A percentile compares a stretch with the other conserved stretches of the same genome.
phyloP scores from a whole-genome alignment of 1,140 invertebrate species.

The Oreohelix idahoensis region DNA sequence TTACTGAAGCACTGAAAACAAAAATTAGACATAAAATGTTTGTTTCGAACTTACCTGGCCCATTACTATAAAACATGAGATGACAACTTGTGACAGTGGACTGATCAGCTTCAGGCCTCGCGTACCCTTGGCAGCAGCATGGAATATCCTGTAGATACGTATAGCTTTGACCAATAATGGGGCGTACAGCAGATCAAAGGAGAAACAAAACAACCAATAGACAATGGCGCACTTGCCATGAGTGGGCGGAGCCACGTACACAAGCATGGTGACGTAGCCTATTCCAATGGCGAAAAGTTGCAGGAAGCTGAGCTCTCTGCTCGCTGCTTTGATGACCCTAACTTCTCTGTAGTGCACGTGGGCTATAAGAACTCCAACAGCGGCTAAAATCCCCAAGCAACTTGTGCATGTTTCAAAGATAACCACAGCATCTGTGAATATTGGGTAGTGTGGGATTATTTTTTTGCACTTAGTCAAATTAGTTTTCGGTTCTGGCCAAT shows the following conservation, averaged over 20 bases:
- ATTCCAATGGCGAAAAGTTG: constrained; percentile 88
- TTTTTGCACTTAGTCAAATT: constrained; percentile 75
- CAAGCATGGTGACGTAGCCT: constrained; percentile 91
- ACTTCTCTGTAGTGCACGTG: constrained; percentile 87
- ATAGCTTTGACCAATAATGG: constrained; percentile 76
- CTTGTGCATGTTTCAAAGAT: constrained; percentile 74
- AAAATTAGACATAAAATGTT: too few species aligned
- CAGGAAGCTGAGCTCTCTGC: constrained; percentile 90
- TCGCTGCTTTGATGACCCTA: constrained; percentile 90
- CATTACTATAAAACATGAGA: constrained; percentile 21
- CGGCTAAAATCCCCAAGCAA: constrained; percentile 72
- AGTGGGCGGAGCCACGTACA: constrained; percentile 81
- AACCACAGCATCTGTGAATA: constrained; percentile 61
- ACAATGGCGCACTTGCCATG: constrained; percentile 72
- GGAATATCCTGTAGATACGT: constrained; percentile 23
- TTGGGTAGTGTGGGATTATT: constrained; percentile 46
- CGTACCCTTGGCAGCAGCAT: neutral
- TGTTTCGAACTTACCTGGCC: constrained; percentile 31
- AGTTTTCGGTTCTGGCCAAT: constrained; percentile 69
- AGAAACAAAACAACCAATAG: constrained; percentile 83
- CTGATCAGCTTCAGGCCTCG: constrained; percentile 2
- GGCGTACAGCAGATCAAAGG: constrained; percentile 92
- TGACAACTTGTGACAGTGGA: constrained; percentile 26
- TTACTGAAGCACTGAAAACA: too few species aligned
- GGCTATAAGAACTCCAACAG: constrained; percentile 74